Evolutionary conservation across 1,140 invertebrate genomes (phyloP).

Genomic region (Drosophila leontia): DNA sequence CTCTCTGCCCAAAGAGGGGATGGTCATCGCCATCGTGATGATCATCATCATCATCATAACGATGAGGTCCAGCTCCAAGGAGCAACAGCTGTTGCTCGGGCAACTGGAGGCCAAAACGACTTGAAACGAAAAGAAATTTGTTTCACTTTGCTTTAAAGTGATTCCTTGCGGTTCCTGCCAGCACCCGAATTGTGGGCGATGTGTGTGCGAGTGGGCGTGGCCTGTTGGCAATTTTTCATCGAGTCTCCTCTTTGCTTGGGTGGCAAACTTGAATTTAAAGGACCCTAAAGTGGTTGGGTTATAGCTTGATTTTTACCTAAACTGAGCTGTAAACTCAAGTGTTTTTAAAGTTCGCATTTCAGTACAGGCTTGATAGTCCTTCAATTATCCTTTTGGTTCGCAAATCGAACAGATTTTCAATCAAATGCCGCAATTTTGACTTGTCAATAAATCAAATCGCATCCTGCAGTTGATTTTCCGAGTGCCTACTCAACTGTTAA

Average conservation of each 20-base stretch:
- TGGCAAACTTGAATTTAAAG: constrained; percentile 23
- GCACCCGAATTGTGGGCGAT: constrained; percentile 15
- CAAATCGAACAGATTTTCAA: constrained; percentile 46
- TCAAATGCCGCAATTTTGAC: constrained; percentile 28
- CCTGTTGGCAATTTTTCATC: constrained; percentile 39
- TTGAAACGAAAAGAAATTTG: constrained; percentile 54
- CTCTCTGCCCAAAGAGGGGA: constrained; percentile 13
- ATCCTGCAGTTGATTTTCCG: constrained; percentile 22
- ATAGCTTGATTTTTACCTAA: constrained; percentile 1
- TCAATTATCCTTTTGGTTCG: neutral
- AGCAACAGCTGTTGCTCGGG: constrained; percentile 75
- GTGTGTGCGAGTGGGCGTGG: constrained; percentile 34
- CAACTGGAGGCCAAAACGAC: constrained; percentile 56
- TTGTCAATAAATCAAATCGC: constrained; percentile 47
- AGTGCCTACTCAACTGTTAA: constrained; percentile 62
- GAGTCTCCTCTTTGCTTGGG: constrained; percentile 2
- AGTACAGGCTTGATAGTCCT: neutral
- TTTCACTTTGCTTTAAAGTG: constrained; percentile 67
- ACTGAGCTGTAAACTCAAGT: neutral
- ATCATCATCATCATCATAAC: constrained; percentile 43
- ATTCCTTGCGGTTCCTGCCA: constrained; percentile 59
- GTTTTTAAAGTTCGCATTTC: neutral
- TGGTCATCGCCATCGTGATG: constrained; percentile 22
- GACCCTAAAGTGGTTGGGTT: constrained; percentile 26
- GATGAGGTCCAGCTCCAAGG: constrained; percentile 48